Evolutionary conservation across 2,888 invertebrate species (phyloP).

Genomic region (Taenaris catops): DNA sequence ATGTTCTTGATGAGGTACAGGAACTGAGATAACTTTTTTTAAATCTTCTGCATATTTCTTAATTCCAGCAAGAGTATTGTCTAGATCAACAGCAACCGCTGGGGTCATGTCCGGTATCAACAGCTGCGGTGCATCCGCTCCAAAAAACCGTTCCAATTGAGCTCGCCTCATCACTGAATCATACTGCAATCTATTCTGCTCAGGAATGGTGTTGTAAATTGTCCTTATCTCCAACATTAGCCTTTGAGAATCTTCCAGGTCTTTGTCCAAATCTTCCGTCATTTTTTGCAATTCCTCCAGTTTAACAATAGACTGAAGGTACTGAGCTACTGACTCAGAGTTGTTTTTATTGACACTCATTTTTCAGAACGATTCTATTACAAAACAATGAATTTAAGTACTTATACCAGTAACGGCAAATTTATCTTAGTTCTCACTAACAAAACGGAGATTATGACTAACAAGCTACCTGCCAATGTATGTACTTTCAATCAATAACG

Average conservation of each 20-base stretch:
- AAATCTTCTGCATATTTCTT: slow-evolving; percentile 53
- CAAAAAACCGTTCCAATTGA: slow-evolving; percentile 45
- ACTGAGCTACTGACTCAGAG: slow-evolving; percentile 41
- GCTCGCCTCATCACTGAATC: slow-evolving; percentile 31
- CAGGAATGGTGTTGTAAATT: slow-evolving; percentile 44
- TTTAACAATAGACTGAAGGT: slow-evolving; percentile 48
- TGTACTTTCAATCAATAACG: too few relatives aligned
- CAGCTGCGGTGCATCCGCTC: slow-evolving; percentile 45
- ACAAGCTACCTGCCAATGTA: too few relatives aligned
- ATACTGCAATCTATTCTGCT: slow-evolving; percentile 23
- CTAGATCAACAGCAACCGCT: slow-evolving; percentile 43
- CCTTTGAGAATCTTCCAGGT: slow-evolving; percentile 54
- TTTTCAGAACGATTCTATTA: too few relatives aligned
- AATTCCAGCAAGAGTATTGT: slow-evolving; percentile 47
- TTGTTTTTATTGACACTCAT: slow-evolving; percentile 34
- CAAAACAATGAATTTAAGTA: too few relatives aligned
- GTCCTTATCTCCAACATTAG: slow-evolving; percentile 54
- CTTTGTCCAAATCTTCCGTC: slow-evolving; percentile 50
- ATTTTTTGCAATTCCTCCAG: slow-evolving; percentile 53
- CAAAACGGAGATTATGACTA: too few relatives aligned
- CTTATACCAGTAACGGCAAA: too few relatives aligned
- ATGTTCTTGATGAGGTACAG: slow-evolving; percentile 26
- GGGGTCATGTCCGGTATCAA: slow-evolving; percentile 53
- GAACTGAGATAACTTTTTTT: slow-evolving; percentile 37
- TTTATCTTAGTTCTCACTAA: too few relatives aligned